Evolutionary conservation across 2,113 vertebrate species (phyloP).

Genomic region (Todiramphus saurophagus): DNA sequence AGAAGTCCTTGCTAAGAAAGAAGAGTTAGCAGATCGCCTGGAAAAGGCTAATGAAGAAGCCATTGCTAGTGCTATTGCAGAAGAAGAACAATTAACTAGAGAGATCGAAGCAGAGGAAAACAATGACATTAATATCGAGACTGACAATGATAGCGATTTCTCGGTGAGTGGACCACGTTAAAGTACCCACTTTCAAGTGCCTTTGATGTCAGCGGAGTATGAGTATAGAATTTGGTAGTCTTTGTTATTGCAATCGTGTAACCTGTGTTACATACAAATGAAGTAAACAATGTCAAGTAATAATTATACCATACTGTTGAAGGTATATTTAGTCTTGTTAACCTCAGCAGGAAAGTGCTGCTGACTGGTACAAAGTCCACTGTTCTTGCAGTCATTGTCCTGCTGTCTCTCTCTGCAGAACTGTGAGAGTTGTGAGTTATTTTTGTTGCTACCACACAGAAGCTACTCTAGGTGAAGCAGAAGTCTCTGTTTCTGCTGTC

Average conservation of each 20-base stretch:
- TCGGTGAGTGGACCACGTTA: conserved; percentile 79
- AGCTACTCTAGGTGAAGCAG: neutral
- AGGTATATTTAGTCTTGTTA: neutral
- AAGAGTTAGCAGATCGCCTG: conserved; percentile 94
- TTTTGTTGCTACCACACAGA: neutral
- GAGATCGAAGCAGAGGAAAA: conserved; percentile 97
- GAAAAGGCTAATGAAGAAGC: conserved; percentile 98
- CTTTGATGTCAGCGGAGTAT: neutral
- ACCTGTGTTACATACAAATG: neutral
- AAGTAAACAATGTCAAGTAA: neutral
- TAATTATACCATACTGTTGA: no score
- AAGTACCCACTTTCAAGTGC: neutral
- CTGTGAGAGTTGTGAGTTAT: neutral
- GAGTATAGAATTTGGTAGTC: neutral
- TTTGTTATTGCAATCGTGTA: neutral
- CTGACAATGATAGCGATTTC: conserved; percentile 93
- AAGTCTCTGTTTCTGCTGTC: neutral
- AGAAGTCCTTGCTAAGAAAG: conserved; percentile 97
- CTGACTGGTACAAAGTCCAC: neutral
- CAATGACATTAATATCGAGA: conserved; percentile 88
- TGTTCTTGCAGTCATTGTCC: neutral
- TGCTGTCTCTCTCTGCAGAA: neutral
- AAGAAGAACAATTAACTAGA: conserved; percentile 94
- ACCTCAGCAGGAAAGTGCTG: neutral
- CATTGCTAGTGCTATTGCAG: conserved; percentile 97